Base-by-base conservation (phyloP, 2,113 vertebrate species). In the Chauna torquata region DNA sequence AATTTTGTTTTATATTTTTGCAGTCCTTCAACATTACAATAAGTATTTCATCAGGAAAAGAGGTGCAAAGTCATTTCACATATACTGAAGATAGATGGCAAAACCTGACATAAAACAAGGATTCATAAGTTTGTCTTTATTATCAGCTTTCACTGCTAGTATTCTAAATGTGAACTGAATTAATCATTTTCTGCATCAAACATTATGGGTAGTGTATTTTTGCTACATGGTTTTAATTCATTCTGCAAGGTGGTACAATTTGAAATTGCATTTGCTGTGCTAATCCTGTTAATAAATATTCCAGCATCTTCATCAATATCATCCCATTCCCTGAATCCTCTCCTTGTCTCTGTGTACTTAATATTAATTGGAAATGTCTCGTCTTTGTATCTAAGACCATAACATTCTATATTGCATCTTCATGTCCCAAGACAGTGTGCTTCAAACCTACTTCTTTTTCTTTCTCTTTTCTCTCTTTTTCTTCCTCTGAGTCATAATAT, bases 201-300 rank as follows among this genome's bases (percentile, higher is more conserved):
- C 8, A 0, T 95, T 88, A 71, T 74, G 40, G 71, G 49, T 86
- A 94, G 78, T 69, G 69, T 64, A 59, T 84, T 89, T 87, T 94
- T 94, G n/a, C 42, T 80, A 36, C 36, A 47, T 52, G 22, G 8
- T 55, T 96, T 95, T 94, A 96, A 96, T 95, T 96, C 61, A 77
- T 88, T 87, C 68, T 72, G 58, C 72, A 82, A 44, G 95, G 68
- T 49, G 42, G 34, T 38, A 28, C 28, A 58, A 80, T 30, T 44
- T 74, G 23, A 94, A 96, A 94, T 95, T 82, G 50, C 34, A 96
- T 95, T 94, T 95, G 22, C 70, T 77, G 17, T 70, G 36, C 27
- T 96, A 95, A 95, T 93, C 72, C 87, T 87, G 80, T 93, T 92
- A 85, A 90, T 94, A 93, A 95, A 87, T 94, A 94, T 95, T 90